Percentiles rank a stretch among this genome's conserved stretches.
Conservation (phyloP, 1,140 invertebrate species). For the Drosophila guanche region DNA sequence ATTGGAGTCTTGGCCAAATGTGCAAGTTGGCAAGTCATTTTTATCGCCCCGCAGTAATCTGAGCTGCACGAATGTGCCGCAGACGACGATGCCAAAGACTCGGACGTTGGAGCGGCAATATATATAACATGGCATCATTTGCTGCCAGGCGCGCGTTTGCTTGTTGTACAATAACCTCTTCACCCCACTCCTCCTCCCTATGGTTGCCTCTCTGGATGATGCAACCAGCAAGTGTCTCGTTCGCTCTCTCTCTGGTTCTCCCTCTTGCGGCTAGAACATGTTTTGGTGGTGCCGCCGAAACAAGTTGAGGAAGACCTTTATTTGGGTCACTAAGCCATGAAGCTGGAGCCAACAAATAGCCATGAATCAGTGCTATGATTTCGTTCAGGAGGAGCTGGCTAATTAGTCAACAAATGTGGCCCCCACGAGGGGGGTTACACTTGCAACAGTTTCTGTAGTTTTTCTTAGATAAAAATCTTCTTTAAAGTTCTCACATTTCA, state of each 20-base stretch:
- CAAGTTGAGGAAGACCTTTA: conserved; percentile 75
- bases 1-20: conserved; percentile 69
- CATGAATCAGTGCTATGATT: background rate
- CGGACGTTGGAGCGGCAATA: conserved; percentile 44
- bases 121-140: conserved; percentile 82
- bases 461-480: background rate
- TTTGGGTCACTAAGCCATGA: conserved; percentile 70
- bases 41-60: conserved; percentile 79
- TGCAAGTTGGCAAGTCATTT: conserved; percentile 82
- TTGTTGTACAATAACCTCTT: conserved; percentile 72
- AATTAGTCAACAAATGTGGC: too few species aligned
- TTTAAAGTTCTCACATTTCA: background rate
- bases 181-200: conserved; percentile 5
- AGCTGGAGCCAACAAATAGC: conserved; percentile 16
- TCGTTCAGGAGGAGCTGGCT: background rate
- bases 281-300: conserved; percentile 51
- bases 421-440: too few species aligned
- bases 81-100: conserved; percentile 24
- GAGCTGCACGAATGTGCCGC: conserved; percentile 78
- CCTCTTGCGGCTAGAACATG: conserved; percentile 58
- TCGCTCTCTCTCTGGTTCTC: conserved; percentile 46
- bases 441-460: background rate
- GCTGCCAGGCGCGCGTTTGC: conserved; percentile 78
- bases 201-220: conserved; percentile 57
- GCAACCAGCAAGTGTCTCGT: conserved; percentile 61